phyloP scores from a whole-genome alignment of 2,113 vertebrate species.

The Pristiophorus japonicus region DNA sequence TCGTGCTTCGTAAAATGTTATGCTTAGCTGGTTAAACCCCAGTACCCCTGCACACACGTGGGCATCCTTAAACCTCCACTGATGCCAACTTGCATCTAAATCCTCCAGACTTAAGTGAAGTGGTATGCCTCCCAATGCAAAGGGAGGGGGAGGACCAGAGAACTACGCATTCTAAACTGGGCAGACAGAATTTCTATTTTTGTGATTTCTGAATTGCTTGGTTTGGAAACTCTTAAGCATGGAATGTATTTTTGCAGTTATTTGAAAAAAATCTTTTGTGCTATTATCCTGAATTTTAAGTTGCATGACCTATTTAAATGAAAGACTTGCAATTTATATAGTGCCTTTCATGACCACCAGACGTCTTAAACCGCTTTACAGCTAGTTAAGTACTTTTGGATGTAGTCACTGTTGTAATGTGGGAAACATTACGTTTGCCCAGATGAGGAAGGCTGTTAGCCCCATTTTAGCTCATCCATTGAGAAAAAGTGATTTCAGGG shows the following conservation, averaged over 20 bases:
- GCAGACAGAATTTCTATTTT: neutral
- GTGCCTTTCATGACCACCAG: too few species aligned
- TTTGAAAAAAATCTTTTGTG: neutral
- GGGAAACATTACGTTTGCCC: too few species aligned
- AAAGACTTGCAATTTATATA: too few species aligned
- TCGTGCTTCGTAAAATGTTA: neutral
- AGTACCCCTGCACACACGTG: neutral
- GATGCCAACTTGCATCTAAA: neutral
- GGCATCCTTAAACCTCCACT: neutral
- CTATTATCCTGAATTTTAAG: neutral
- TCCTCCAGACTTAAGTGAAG: neutral
- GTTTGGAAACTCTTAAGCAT: neutral
- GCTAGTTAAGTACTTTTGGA: too few species aligned
- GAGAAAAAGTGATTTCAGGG: neutral
- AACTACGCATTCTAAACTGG: neutral
- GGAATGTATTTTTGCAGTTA: neutral
- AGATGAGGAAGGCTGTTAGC: neutral
- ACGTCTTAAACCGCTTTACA: too few species aligned
- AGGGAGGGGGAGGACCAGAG: neutral
- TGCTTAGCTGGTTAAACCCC: neutral
- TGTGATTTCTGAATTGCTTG: neutral
- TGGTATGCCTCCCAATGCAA: neutral
- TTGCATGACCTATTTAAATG: too few species aligned
- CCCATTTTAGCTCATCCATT: neutral
- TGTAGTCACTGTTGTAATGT: too few species aligned